phyloP scores from a whole-genome alignment of 2,888 invertebrate genomes.

The Rotaria socialis region DNA sequence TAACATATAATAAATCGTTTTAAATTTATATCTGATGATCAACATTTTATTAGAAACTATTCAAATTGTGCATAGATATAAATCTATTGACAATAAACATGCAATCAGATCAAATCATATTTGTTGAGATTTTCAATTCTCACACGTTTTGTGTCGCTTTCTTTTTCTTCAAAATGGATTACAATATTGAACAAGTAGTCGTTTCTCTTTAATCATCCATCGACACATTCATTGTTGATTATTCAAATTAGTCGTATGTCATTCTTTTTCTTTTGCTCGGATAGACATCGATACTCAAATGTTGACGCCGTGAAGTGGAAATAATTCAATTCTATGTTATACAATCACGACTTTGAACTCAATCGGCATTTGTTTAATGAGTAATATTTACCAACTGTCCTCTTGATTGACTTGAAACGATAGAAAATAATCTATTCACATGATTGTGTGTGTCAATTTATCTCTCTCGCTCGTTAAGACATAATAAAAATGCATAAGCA shows the following conservation, averaged over 20 bases:
- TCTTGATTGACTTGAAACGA: background rate
- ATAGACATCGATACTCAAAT: slow-evolving; percentile 2
- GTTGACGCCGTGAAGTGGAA: background rate
- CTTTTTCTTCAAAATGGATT: background rate
- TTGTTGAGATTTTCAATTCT: slow-evolving; percentile 1
- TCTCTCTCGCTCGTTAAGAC: background rate
- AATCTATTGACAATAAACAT: background rate
- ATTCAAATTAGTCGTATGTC: slow-evolving; percentile 5
- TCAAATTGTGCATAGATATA: background rate
- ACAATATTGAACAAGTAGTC: background rate
- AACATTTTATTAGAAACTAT: background rate
- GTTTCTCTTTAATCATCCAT: slow-evolving; percentile 8
- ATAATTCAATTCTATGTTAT: background rate
- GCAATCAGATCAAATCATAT: background rate
- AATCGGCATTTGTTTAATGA: background rate
- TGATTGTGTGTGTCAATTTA: too few species aligned
- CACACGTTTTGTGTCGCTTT: background rate
- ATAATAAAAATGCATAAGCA: background rate
- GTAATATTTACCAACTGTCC: background rate
- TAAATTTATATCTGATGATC: background rate
- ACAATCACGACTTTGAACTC: slow-evolving; percentile 11
- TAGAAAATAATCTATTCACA: too few species aligned
- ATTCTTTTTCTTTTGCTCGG: background rate
- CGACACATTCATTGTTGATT: background rate
- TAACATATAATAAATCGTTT: background rate